Base-by-base conservation (phyloP, 2,113 vertebrate genomes). In the Macrotus californicus region DNA sequence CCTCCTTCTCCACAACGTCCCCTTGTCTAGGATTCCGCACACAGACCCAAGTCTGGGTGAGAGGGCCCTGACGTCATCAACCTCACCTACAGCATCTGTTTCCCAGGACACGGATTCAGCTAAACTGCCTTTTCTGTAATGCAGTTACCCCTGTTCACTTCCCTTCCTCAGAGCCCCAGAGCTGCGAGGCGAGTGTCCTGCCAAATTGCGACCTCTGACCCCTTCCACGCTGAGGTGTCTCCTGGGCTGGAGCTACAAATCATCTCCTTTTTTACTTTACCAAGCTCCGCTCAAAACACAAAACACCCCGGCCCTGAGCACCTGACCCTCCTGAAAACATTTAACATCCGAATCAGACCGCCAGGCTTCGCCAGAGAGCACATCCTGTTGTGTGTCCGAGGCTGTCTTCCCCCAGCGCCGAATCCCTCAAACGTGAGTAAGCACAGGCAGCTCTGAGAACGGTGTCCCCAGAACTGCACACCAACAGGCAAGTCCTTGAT, bases 201-300 rank as follows among this genome's bases (percentile, higher is more conserved):
- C 96, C 96, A 98, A 98, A 97, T 97, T 96, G 24, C 31, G 70
- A 97, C 96, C 96, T 97, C 97, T 98, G 96, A 76, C 97, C 75
- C 72, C 93, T 93, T 96, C 96, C n/a, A 91, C 88, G 84, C 91
- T 89, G 92, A 95, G 96, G 96, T 94, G 91, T 91, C 96, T 97
- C 97, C 97, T 96, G 48, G 87, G 96, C 93, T 98, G 98, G 96
- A 97, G 96, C 97, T 94, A 84, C 97, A 52, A 97, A 98, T 98
- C 98, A 96, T 92, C 97, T 98, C 96, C 94, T 93, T 95, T 92
- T 94, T 96, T 96, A 95, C 95, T 97, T 98, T 98, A 97, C 96
- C 34, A 81, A 96, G 95, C 98, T 99, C 99, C 98, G 98, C 97
- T 98, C 97, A 97, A 98, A 98, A 98, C 98, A 98, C 99, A 99